Conservation (phyloP, 2,113 vertebrate species). For the Arvicanthis niloticus region DNA sequence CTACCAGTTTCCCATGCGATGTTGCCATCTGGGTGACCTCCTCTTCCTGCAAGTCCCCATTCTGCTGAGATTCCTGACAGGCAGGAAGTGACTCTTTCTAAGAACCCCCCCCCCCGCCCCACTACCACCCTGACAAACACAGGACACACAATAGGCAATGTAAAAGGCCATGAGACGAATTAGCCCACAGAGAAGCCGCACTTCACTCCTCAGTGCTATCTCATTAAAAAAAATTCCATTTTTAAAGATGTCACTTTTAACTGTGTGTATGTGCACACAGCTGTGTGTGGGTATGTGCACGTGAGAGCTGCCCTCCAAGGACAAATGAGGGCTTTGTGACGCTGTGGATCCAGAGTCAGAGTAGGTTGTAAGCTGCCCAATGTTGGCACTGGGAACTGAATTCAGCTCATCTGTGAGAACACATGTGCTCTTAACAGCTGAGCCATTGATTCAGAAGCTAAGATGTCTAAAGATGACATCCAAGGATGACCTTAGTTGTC, state of each 20-base stretch:
- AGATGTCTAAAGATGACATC: neutral
- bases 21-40: neutral
- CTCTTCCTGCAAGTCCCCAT: no score
- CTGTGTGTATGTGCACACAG: neutral
- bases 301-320: neutral
- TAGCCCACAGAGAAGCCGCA: neutral
- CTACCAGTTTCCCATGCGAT: neutral
- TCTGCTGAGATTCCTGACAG: neutral
- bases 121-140: no score
- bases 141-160: neutral
- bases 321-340: neutral
- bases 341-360: neutral
- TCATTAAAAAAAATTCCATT: neutral
- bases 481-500: neutral
- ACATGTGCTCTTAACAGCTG: neutral
- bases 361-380: neutral
- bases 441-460: neutral
- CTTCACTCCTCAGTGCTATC: neutral
- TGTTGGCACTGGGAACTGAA: neutral
- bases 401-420: neutral
- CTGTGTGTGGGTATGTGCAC: neutral
- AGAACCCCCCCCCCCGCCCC: neutral
- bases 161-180: neutral
- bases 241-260: neutral
- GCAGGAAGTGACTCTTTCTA: neutral